Conservation (phyloP, 2,113 vertebrate species). For the Cryptotis parvus region DNA sequence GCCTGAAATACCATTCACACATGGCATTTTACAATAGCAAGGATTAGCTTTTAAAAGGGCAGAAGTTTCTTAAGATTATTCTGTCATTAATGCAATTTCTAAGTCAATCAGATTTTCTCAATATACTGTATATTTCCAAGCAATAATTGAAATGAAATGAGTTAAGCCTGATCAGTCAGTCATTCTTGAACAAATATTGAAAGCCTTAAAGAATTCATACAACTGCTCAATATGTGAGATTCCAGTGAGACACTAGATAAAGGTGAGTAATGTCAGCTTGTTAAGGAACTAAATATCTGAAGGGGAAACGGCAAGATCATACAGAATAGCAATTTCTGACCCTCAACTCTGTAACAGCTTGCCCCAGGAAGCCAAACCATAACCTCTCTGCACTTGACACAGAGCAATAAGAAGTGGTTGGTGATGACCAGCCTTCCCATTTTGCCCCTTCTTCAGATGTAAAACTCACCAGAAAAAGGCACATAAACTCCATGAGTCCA, state of each 20-base stretch:
- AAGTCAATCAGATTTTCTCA: background rate
- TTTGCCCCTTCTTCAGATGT: background rate
- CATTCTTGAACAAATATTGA: slow-evolving; percentile 20
- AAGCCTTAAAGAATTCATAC: background rate
- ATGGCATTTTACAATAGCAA: slow-evolving; percentile 9
- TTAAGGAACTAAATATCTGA: background rate
- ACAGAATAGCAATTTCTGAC: background rate
- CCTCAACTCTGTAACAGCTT: background rate
- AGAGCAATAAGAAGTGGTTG: background rate
- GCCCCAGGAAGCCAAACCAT: background rate
- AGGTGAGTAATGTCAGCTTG: background rate
- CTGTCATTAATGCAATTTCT: slow-evolving; percentile 8
- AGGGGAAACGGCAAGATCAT: background rate
- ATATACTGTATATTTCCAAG: background rate
- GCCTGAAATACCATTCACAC: background rate
- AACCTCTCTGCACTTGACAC: background rate
- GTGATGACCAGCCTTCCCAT: background rate
- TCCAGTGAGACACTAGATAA: background rate
- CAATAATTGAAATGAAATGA: background rate
- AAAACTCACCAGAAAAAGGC: background rate
- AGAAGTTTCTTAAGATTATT: background rate
- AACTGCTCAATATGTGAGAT: background rate
- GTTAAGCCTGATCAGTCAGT: background rate
- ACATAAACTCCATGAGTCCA: background rate
- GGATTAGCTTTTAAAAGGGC: slow-evolving; percentile 4